A percentile compares a stretch with the other conserved stretches of the same genome.
Conservation (phyloP, 2,888 invertebrate genomes). For the Pristionchus maxplancki region DNA sequence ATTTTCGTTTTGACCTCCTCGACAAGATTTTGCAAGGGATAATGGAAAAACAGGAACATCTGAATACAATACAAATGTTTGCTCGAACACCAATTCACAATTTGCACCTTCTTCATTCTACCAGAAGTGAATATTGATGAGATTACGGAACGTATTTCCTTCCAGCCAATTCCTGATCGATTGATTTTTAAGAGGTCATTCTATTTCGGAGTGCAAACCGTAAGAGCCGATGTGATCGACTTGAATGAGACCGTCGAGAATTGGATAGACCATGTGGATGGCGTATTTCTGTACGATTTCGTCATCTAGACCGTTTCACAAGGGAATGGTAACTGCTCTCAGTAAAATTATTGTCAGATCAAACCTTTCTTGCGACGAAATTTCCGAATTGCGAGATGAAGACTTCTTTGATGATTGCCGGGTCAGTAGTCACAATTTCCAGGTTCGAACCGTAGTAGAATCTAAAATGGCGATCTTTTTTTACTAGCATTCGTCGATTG, state of each 20-base stretch:
- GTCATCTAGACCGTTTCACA: neutral
- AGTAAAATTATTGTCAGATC: no score
- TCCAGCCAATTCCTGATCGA: slow-evolving; percentile 81
- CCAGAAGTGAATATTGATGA: slow-evolving; percentile 85
- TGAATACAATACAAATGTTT: neutral
- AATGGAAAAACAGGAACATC: slow-evolving; percentile 57
- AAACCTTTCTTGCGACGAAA: slow-evolving; percentile 64
- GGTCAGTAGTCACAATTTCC: slow-evolving; percentile 60
- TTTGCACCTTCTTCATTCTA: slow-evolving; percentile 81
- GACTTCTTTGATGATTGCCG: slow-evolving; percentile 66
- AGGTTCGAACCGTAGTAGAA: slow-evolving; percentile 63
- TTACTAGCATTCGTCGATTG: no score
- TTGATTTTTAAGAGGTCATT: neutral
- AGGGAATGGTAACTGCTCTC: no score
- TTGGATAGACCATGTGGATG: slow-evolving; percentile 37
- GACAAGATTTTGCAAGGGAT: slow-evolving; percentile 29
- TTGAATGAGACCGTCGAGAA: slow-evolving; percentile 47
- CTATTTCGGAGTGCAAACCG: neutral
- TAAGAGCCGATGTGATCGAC: slow-evolving; percentile 51
- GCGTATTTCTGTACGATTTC: slow-evolving; percentile 33
- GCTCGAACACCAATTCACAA: no score
- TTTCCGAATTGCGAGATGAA: slow-evolving; percentile 71
- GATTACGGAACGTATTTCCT: slow-evolving; percentile 83
- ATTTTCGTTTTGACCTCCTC: neutral
- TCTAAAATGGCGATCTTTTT: slow-evolving; percentile 52